Base-by-base conservation (phyloP, 2,888 invertebrate species). In the Conus canariensis region DNA sequence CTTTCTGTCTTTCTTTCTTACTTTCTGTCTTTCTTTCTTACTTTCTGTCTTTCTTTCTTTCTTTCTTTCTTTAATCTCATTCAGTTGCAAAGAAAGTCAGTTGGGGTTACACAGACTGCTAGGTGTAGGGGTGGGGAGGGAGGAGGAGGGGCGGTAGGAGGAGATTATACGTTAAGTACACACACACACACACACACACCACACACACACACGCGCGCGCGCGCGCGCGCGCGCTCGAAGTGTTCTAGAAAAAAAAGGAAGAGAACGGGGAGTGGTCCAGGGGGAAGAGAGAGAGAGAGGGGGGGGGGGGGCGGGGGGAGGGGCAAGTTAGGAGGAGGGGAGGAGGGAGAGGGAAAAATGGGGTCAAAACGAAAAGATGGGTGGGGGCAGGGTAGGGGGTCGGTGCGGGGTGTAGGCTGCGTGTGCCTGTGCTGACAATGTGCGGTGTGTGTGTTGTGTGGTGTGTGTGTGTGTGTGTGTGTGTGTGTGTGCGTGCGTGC, bases 261-360 rank as follows among this genome's bases (percentile, higher is more conserved):
- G 30, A 77, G 14, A 70, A 45, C 45, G 16, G 19, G 22, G 22
- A 70, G 22, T 8, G 22, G 19, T 8, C 14, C 0, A 16, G 22
- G 19, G 19, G 22, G 19, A 22, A 16, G 22, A 16, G 19, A 16
- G 70, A 0, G 70, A 16, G 70, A 70, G 70, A n/a, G 70, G 22
- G 19, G 8, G 3, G 6, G 25, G 30, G 12, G 16, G 30, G 30
- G 0, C 4, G 25, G 45, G 30, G 45, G 45, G 45, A 45, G 45
- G 45, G 45, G 80, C 74, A 60, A 88, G 88, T 77, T 56, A 88
- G 88, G 77, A 60, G 77, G 88, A 88, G 88, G 56, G 74, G 56
- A 58, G 56, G 77, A 88, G 88, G 77, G 88, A 88, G 77, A 88
- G 88, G 77, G 88, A 88, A 77, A 88, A 77, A 88, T 74, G 77